Percentiles rank a stretch among this genome's conserved stretches.
phyloP scores from a whole-genome alignment of 2,797 vertebrate genomes.

The Rousettus madagascariensis region DNA sequence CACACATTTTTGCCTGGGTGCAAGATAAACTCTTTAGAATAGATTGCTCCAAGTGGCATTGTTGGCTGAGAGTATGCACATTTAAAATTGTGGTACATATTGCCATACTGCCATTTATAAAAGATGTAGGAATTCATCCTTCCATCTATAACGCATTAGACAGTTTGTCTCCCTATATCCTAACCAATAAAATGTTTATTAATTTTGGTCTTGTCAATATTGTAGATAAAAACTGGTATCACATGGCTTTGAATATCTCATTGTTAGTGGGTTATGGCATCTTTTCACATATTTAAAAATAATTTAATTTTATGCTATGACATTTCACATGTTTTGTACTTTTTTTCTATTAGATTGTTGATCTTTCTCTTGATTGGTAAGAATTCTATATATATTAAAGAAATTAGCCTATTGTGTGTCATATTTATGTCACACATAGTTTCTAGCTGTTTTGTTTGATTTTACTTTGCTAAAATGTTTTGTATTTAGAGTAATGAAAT shows the following conservation, averaged over 20 bases:
- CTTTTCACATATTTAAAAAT: not conserved
- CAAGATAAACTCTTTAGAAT: not conserved
- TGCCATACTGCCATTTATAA: not conserved
- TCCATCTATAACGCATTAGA: not conserved
- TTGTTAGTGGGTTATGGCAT: not conserved
- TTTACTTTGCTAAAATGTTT: not conserved
- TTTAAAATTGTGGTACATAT: not conserved
- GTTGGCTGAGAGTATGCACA: not conserved
- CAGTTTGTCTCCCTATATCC: not conserved
- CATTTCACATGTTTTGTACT: not conserved
- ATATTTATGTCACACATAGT: not conserved
- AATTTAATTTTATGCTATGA: conserved; percentile 6
- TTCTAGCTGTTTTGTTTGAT: not conserved
- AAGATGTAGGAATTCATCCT: not conserved
- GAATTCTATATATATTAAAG: not conserved
- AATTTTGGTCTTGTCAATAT: not conserved
- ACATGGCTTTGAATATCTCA: not conserved
- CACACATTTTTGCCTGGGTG: not conserved
- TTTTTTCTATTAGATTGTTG: not conserved
- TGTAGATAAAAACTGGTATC: not conserved
- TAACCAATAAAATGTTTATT: not conserved
- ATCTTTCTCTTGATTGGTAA: not conserved
- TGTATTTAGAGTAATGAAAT: not conserved
- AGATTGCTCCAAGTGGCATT: not conserved
- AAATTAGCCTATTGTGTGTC: not conserved